Conservation (phyloP, 92 coral and sea anemone genomes). For the Virgularia gustaviana region DNA sequence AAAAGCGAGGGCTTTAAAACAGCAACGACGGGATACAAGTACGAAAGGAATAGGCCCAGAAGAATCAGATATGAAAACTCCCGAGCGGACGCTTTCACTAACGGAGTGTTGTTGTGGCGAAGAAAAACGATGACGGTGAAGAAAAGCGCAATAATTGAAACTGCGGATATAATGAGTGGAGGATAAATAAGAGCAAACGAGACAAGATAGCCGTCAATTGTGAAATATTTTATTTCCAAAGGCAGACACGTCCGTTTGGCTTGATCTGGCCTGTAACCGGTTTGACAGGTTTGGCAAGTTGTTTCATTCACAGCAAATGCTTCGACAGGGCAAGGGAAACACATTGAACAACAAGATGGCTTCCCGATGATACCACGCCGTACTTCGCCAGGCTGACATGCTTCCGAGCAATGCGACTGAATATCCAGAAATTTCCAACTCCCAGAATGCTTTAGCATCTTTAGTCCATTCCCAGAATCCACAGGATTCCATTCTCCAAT, state of each 20-base stretch:
- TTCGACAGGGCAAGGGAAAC: slow-evolving; percentile 61
- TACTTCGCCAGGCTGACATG: slow-evolving; percentile 60
- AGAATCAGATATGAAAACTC: slow-evolving; percentile 75
- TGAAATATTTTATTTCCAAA: slow-evolving; percentile 57
- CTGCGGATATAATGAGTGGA: slow-evolving; percentile 58
- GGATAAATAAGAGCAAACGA: slow-evolving; percentile 43
- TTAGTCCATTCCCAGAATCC: slow-evolving; percentile 40
- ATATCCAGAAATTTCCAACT: slow-evolving; percentile 17
- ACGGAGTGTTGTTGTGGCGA: slow-evolving; percentile 66
- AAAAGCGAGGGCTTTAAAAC: slow-evolving; percentile 57
- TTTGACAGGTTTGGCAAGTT: slow-evolving; percentile 61
- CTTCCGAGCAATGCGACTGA: slow-evolving; percentile 57
- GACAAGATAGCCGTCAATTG: slow-evolving; percentile 45
- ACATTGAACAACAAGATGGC: slow-evolving; percentile 74
- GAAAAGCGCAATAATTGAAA: slow-evolving; percentile 57
- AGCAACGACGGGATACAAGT: slow-evolving; percentile 59
- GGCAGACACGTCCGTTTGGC: slow-evolving; percentile 52
- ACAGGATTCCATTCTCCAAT: slow-evolving; percentile 68
- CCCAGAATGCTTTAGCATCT: not conserved
- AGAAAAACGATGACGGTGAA: slow-evolving; percentile 65
- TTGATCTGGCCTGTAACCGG: slow-evolving; percentile 60
- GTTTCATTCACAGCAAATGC: slow-evolving; percentile 60
- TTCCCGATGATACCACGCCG: slow-evolving; percentile 65
- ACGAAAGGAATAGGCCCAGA: slow-evolving; percentile 64
- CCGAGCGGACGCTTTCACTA: slow-evolving; percentile 87